Conservation (phyloP, 2,797 vertebrate genomes). For the Hoplostethus atlanticus region DNA sequence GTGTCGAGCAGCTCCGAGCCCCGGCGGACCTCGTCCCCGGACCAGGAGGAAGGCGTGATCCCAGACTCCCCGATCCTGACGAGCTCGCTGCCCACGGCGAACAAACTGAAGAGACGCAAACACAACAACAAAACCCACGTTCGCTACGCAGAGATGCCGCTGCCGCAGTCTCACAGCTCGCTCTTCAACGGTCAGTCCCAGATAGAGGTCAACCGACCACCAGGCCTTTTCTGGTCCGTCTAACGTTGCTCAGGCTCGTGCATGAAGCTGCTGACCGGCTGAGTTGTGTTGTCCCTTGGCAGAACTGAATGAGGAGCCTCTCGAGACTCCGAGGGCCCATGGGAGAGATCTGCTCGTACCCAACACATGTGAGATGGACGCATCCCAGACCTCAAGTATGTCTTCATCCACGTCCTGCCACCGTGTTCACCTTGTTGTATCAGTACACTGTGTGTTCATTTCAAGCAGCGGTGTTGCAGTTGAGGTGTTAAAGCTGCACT, state of each 20-base stretch:
- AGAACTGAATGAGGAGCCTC: constrained; percentile 51
- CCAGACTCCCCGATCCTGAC: constrained; percentile 90
- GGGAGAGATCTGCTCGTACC: constrained; percentile 87
- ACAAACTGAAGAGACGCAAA: constrained; percentile 88
- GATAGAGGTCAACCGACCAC: neutral
- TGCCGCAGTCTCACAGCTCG: constrained; percentile 62
- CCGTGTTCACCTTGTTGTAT: neutral
- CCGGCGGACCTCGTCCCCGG: constrained; percentile 62
- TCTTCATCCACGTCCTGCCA: neutral
- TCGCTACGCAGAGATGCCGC: constrained; percentile 86
- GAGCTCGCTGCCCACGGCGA: constrained; percentile 85
- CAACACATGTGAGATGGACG: constrained; percentile 89
- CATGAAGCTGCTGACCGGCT: neutral
- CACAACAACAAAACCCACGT: constrained; percentile 75
- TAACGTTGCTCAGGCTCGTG: neutral
- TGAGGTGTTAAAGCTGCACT: too few species aligned
- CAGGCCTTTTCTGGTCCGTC: neutral
- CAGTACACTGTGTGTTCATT: neutral
- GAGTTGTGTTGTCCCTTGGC: neutral
- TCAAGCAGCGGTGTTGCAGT: neutral
- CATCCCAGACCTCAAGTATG: constrained; percentile 75
- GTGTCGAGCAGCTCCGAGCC: constrained; percentile 51
- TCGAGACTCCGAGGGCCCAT: constrained; percentile 50
- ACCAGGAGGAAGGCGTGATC: constrained; percentile 89
- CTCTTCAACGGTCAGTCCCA: constrained; percentile 58